Evolutionary conservation across 2,113 vertebrate species (phyloP), one percentile per base, ranked within the genome.

Genomic region (Illadopsis cleaveri): DNA sequence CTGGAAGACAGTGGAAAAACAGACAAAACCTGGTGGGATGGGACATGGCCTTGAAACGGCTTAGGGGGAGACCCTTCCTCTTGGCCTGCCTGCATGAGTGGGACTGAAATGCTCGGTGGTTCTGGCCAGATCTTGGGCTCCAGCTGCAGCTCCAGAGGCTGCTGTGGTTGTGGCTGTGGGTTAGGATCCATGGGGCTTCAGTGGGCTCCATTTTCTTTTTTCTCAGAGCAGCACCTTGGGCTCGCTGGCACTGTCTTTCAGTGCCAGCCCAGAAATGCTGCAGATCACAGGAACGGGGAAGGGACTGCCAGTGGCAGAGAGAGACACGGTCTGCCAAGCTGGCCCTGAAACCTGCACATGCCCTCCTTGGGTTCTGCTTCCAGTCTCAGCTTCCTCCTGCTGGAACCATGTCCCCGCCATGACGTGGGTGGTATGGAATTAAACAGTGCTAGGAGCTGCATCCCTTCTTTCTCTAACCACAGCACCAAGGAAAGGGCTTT

Each of bases 271-370:
- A 69, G 47, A 45, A n/a, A 24, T 69, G 38, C 28, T 69, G 37
- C 0, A 0, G 23, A 6, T 78, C 0, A 0, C n/a, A 24, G 54
- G 28, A 38, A 4, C 0, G 0, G 47, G 33, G 38, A 19, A 16
- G 38, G 33, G 33, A 8, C 45, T 28, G 45, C 38, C 5, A 2
- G 14, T 6, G 27, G 45, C 73, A 69, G 45, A 45, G 33, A 4
- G 62, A 64, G 38, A 44, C 45, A 33, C 15, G 45, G 18, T 27
- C 15, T 10, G 4, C 45, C 0, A 0, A 33, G 38, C 54, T 45
- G 72, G 23, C 64, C 38, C 28, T 4, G 15, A 12, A 37, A 69
- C 15, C 62, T 61, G 27, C 54, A n/a, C n/a, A 20, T 2, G 1
- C 38, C 38, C 33, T 61, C 23, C 64, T 54, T 60, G 33, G 6